phyloP scores from a whole-genome alignment of 2,113 vertebrate species.

The Marmota monax region DNA sequence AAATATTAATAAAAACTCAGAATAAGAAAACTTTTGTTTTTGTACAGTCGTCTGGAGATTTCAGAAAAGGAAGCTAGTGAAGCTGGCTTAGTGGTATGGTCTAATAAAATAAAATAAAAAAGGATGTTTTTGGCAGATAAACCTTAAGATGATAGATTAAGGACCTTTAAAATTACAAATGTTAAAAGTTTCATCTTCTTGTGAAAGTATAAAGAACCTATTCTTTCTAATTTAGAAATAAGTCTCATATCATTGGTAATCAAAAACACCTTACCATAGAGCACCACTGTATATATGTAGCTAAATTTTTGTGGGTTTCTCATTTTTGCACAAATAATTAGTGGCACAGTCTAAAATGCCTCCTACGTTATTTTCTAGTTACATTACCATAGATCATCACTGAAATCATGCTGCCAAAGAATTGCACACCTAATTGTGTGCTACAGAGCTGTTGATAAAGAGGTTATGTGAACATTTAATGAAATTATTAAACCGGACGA shows the following conservation, averaged over 20 bases:
- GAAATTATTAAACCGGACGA: not conserved
- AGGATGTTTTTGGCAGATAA: not conserved
- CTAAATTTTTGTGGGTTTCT: constrained; percentile 28
- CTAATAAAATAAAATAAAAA: not conserved
- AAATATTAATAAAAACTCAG: constrained; percentile 68
- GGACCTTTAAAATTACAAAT: not conserved
- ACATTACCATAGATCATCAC: not conserved
- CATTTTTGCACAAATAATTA: constrained; percentile 10
- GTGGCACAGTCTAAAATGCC: not conserved
- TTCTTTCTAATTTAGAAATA: constrained; percentile 39
- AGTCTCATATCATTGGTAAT: not conserved
- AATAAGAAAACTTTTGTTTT: constrained; percentile 55
- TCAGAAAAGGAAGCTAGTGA: constrained; percentile 1
- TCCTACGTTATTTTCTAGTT: constrained; percentile 12
- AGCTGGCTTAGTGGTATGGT: not conserved
- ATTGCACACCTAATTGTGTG: not conserved
- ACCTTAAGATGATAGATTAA: constrained; percentile 5
- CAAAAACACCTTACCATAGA: not conserved
- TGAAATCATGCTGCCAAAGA: constrained; percentile 28
- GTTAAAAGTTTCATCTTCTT: not conserved
- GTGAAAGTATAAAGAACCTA: not conserved
- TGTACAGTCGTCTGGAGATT: not conserved
- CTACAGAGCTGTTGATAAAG: not conserved
- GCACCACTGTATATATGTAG: not conserved
- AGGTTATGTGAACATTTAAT: not conserved